Evolutionary conservation across 2,888 invertebrate genomes (phyloP), one percentile per base, ranked within the genome.

Genomic region (Invenusta paracnida): DNA sequence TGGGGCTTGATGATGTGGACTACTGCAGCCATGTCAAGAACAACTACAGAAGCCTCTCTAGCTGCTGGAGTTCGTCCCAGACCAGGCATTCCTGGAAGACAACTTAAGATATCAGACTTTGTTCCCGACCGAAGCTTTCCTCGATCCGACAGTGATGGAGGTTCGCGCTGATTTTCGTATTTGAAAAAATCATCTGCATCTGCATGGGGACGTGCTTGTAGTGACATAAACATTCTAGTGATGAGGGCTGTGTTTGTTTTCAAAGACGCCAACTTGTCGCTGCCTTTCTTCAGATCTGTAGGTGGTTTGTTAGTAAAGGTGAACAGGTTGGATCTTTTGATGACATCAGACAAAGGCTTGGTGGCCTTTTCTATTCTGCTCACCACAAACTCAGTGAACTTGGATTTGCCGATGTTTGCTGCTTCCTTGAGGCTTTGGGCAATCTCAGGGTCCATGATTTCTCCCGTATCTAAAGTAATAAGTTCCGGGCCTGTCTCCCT

Each of bases 11-110:
- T 30, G 82, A 82, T 82, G 82, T 82, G 82, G 82, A 84, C 67
- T n/a, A 84, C 84, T 79, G 79, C 79, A 28, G 79, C 79, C 79
- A 79, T 79, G 79, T 79, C 79, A 23, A 79, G 79, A 79, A 79
- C 79, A 27, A 79, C 79, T 27, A 79, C 29, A 79, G 27, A 79
- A 11, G 79, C 79, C 29, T 79, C n/a, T 79, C n/a, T 79, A 79
- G 79, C 79, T 79, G 79, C 79, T 79, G 84, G 79, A 66, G 86
- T 84, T 73, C 86, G 84, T 31, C 79, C 84, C 27, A 79, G 86
- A 81, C 79, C 85, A 23, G 86, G 79, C 11, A 28, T 86, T 13
- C 73, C 28, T 73, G 29, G 30, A 82, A 30, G 30, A 82, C 28
- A 82, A 82, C n/a, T 27, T 79, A 11, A 79, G 79, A 79, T 79